Evolutionary conservation across 1,140 invertebrate genomes (phyloP).

Genomic region (Drosophila watanabei): DNA sequence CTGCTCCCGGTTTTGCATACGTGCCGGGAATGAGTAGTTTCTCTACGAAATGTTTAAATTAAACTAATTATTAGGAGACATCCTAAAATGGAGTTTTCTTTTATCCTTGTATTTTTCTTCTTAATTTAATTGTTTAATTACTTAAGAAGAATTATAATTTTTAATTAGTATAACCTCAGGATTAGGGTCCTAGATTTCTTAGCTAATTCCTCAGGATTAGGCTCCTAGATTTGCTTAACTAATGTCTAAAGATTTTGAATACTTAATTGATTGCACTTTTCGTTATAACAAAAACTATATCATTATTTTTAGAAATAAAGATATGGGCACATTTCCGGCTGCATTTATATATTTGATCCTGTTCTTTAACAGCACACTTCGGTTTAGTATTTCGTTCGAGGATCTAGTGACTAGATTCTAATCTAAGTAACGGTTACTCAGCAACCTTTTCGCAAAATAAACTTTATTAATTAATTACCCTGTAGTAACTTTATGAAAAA

Average conservation of each 20-base stretch:
- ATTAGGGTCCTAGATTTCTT: background rate
- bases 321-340: background rate
- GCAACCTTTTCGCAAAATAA: background rate
- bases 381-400: background rate
- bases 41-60: constrained; percentile 31
- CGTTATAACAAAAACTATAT: background rate
- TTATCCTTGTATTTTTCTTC: background rate
- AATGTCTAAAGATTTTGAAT: background rate
- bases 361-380: background rate
- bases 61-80: background rate
- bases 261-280: background rate
- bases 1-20: constrained; percentile 13
- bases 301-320: background rate
- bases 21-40: constrained; percentile 56
- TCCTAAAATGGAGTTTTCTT: background rate
- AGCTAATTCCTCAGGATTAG: background rate
- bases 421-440: too few species aligned
- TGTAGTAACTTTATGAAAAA: background rate
- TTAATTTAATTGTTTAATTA: background rate
- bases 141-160: background rate
- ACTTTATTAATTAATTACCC: background rate
- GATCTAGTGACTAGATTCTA: too few species aligned
- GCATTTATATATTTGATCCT: background rate
- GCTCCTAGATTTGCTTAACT: background rate
- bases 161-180: background rate